These are phyloP conservation scores for Balanococcus diminutus DNA, from an alignment of 2,888 invertebrate genomes.

Conservation along the genomic window DNA sequence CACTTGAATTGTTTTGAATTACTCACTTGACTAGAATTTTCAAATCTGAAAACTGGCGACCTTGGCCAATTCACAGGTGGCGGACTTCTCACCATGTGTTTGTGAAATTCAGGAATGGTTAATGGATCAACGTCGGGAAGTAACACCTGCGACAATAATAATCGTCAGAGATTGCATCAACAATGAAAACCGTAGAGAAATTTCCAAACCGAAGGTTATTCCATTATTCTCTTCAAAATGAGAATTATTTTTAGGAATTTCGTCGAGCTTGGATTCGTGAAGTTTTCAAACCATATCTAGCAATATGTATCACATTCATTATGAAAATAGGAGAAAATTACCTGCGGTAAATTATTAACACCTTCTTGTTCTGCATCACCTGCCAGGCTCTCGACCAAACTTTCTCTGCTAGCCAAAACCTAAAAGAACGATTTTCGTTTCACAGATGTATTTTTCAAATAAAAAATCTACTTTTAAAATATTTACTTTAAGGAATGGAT, in stretches of 20 bases:
- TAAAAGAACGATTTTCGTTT: constrained; percentile 60
- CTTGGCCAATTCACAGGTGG: constrained; percentile 79
- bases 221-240: too few species aligned
- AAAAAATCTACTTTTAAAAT: background rate
- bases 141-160: constrained; percentile 51
- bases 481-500: constrained; percentile 78
- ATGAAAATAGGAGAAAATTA: too few species aligned
- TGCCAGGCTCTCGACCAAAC: constrained; percentile 75
- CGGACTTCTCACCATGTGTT: constrained; percentile 81
- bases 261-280: background rate
- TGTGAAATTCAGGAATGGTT: constrained; percentile 78
- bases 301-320: background rate
- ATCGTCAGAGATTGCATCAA: too few species aligned
- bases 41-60: constrained; percentile 68
- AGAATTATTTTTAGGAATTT: too few species aligned
- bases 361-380: constrained; percentile 79
- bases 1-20: background rate
- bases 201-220: too few species aligned
- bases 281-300: background rate
- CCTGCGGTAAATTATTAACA: constrained; percentile 79
- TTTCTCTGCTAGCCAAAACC: constrained; percentile 80
- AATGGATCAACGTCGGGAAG: constrained; percentile 68
- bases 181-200: too few species aligned
- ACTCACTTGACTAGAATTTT: constrained; percentile 63
- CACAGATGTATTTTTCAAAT: background rate